Base-by-base conservation (phyloP, 2,113 vertebrate genomes). In the Gavia stellata region DNA sequence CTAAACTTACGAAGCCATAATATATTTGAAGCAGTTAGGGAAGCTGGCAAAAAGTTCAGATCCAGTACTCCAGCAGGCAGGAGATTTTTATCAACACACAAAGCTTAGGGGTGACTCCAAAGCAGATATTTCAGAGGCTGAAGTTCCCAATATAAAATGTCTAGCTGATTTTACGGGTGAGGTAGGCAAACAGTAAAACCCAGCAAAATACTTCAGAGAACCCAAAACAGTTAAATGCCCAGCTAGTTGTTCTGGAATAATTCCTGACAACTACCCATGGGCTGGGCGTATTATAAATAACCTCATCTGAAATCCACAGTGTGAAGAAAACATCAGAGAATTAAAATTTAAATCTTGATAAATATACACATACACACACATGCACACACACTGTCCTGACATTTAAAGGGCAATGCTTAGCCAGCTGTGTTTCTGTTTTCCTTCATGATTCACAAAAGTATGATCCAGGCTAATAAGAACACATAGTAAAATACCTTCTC, bases 401-500 rank as follows among this genome's bases (percentile, higher is more conserved):
- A 96, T 97, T 94, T 89, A 93, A 95, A 96, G 71, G 85, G 58
- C 79, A 95, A 42, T 92, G 75, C 42, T 81, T 95, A 92, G 55
- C 85, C 95, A 96, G 85, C 74, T 95, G 73, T 77, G 61, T 88
- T 94, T 93, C 74, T 92, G 3, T 86, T 94, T 95, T 88, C 29
- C 42, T 88, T 93, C 79, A 44, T 33, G 42, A 83, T 80, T 84
- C 86, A 86, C 58, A 80, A 53, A 93, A 88, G 25, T 81, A 70
- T 49, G 19, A 70, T 70, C 55, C n/a, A 73, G 33, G 33, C n/a
- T 86, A 92, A 88, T 85, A 94, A 82, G 86, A 96, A 82, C 53
- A 68, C 62, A 62, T 16, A 70, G 13, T 3, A 1, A 91, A 85
- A 94, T 73, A 33, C 28, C 17, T 90, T 77, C 79, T 82, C 33